Evolutionary conservation across 2,113 vertebrate genomes (phyloP).

Genomic region (Leptocoma aspasia): DNA sequence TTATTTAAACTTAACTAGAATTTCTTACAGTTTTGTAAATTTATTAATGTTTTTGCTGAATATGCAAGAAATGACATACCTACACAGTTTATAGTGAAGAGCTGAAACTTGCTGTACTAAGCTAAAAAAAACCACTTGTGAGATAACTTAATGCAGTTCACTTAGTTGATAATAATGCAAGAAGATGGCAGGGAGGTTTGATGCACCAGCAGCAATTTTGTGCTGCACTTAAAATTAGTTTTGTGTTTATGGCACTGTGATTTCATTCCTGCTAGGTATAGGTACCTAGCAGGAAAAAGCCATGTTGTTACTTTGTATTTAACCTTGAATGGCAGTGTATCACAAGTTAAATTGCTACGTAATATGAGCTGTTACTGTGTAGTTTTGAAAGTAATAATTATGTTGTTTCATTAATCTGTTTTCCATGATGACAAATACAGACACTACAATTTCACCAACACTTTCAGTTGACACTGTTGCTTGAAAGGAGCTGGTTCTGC

Average conservation of each 20-base stretch:
- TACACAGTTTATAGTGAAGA: not conserved
- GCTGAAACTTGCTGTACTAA: not conserved
- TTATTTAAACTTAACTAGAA: not conserved
- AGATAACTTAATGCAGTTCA: not conserved
- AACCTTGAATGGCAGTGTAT: not conserved
- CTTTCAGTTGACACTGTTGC: not conserved
- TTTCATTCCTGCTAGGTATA: not conserved
- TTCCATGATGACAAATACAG: not conserved
- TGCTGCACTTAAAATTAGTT: not conserved
- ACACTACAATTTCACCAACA: not conserved
- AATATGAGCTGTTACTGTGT: not conserved
- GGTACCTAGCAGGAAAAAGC: not conserved
- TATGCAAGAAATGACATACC: not conserved
- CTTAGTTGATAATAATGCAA: not conserved
- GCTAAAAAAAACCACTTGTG: not conserved
- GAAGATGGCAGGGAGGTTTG: not conserved
- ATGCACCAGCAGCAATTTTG: not conserved
- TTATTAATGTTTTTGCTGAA: not conserved
- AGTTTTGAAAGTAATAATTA: not conserved
- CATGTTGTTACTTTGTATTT: not conserved
- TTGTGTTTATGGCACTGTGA: not conserved
- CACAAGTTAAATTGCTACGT: not conserved
- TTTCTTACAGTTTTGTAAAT: not conserved
- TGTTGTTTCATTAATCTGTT: not conserved
- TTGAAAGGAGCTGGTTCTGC: not conserved